Conservation (phyloP, 2,797 vertebrate genomes). For the Masticophis lateralis region DNA sequence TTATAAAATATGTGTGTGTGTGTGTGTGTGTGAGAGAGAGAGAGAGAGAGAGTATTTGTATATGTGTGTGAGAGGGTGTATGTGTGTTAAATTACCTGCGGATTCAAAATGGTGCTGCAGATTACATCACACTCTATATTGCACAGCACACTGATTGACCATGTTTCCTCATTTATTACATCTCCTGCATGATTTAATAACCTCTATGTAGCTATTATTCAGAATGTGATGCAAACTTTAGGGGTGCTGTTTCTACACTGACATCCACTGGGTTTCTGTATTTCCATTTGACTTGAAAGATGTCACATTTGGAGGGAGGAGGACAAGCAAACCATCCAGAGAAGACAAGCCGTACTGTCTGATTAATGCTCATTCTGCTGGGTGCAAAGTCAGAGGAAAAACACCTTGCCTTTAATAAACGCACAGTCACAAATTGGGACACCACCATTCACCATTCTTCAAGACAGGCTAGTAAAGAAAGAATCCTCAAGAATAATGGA, state of each 20-base stretch:
- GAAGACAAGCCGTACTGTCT: not conserved
- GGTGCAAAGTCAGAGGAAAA: not conserved
- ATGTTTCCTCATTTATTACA: not conserved
- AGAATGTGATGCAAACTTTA: not conserved
- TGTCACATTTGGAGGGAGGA: not conserved
- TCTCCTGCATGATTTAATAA: not conserved
- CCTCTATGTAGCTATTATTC: not conserved
- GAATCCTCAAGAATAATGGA: not conserved
- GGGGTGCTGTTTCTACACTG: not conserved
- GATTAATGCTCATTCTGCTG: not conserved
- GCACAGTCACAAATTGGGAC: not conserved
- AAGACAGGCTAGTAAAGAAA: not conserved
- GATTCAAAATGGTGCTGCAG: not conserved
- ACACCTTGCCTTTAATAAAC: not conserved
- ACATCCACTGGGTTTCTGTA: not conserved
- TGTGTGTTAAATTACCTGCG: not conserved
- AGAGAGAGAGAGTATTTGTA: not conserved
- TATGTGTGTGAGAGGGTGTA: not conserved
- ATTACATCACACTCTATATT: not conserved
- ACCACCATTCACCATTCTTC: not conserved
- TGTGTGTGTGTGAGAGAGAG: too few relatives aligned
- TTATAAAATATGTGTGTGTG: not conserved
- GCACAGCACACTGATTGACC: not conserved
- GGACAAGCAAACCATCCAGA: not conserved
- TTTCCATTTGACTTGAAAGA: not conserved